Conservation (phyloP, 2,797 vertebrate species). For the Tapirus indicus region DNA sequence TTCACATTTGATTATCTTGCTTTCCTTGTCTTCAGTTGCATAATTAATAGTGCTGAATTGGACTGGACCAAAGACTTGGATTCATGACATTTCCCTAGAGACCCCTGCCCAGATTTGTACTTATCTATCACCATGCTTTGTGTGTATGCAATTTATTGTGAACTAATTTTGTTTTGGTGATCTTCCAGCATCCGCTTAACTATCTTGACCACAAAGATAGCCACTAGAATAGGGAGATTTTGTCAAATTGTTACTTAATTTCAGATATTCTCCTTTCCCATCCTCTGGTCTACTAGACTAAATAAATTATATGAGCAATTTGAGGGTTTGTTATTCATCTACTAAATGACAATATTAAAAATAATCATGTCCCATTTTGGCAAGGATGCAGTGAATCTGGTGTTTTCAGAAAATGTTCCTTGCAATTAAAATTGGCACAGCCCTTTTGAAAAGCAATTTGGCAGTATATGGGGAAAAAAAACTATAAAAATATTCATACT, state of each 20-base stretch:
- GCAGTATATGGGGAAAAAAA: conserved; percentile 40
- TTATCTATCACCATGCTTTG: not conserved
- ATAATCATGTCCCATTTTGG: conserved; percentile 62
- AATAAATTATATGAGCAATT: conserved; percentile 55
- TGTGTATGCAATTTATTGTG: not conserved
- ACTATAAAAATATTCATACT: conserved; percentile 57
- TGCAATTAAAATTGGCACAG: conserved; percentile 62
- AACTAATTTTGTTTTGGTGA: conserved; percentile 1
- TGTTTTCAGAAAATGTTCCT: conserved; percentile 55
- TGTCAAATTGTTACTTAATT: conserved; percentile 34
- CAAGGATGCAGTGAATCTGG: conserved; percentile 51
- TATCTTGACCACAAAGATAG: not conserved
- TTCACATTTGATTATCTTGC: not conserved
- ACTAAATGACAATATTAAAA: conserved; percentile 71
- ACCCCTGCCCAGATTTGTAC: not conserved
- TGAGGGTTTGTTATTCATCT: conserved; percentile 22
- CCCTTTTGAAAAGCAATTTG: conserved; percentile 64
- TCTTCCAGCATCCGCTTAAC: not conserved
- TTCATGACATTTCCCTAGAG: not conserved
- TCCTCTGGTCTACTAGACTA: conserved; percentile 30
- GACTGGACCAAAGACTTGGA: not conserved
- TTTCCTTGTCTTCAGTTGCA: not conserved
- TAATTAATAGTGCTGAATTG: not conserved
- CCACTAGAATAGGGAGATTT: not conserved
- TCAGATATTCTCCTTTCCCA: conserved; percentile 21